These are phyloP conservation scores for Copsychus sechellarum DNA, from an alignment of 2,113 vertebrate genomes.

Conservation along the genomic window DNA sequence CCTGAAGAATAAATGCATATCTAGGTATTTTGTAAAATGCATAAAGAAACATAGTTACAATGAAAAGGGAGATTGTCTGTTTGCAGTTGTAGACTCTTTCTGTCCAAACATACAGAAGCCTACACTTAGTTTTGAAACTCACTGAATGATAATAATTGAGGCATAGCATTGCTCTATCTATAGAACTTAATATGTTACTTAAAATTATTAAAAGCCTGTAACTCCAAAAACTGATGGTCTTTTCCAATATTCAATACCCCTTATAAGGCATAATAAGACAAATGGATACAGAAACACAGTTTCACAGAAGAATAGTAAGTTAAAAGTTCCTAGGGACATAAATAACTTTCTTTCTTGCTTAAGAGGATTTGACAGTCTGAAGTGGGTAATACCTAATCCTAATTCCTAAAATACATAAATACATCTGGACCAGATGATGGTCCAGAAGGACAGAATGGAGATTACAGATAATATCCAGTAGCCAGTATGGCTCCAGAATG, in stretches of 20 bases:
- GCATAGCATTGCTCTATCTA: not conserved
- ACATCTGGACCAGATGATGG: not conserved
- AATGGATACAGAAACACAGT: not conserved
- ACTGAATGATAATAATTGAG: not conserved
- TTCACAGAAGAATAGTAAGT: not conserved
- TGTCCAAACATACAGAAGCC: not conserved
- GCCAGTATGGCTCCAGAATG: not conserved
- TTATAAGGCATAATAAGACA: not conserved
- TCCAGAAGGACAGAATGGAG: not conserved
- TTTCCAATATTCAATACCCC: not conserved
- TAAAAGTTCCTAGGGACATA: not conserved
- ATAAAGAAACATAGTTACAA: not conserved
- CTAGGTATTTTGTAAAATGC: not conserved
- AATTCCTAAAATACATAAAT: not conserved
- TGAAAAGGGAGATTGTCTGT: not conserved
- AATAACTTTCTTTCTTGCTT: not conserved
- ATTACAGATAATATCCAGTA: not conserved
- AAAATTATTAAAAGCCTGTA: not conserved
- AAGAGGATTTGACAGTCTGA: not conserved
- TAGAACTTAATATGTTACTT: not conserved
- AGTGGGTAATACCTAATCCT: not conserved
- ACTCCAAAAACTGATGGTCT: not conserved
- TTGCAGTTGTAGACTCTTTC: not conserved
- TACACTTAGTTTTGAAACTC: not conserved
- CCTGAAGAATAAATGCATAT: not conserved